Evolutionary conservation across 2,113 vertebrate genomes (phyloP), one percentile per base, ranked within the genome.

Genomic region (Pteropus alecto): DNA sequence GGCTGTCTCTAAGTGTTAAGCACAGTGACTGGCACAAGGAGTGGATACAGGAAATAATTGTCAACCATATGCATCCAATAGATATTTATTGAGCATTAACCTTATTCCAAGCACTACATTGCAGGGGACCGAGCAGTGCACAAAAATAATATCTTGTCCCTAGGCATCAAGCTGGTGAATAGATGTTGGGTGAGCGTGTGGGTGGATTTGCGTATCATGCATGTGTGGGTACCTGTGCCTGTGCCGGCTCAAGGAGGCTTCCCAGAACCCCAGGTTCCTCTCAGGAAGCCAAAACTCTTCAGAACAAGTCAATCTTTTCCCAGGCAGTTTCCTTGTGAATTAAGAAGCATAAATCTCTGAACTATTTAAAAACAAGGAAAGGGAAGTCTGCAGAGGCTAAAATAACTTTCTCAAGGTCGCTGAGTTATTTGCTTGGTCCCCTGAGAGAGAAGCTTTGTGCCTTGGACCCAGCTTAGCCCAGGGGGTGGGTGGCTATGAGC

Each of bases 361-460:
- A 91, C 97, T 95, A 94, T 61, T 95, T 95, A 41, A 87, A 97
- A 95, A 85, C 61, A 73, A 85, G 85, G 60, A 51, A 97, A 73
- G 71, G 78, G 92, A 96, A 95, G 79, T 90, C 93, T 82, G 65
- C 16, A 70, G 85, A 96, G 88, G 73, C 86, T 85, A 91, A 97
- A 95, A 93, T 95, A 97, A 97, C 93, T 88, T 93, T 89, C 51
- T 91, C 95, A 96, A 94, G 93, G 93, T 82, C 38, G 4, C 67
- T 28, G 63, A 48, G 43, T 71, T 56, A 68, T 82, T 33, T 90
- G 73, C 58, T 14, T 70, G 67, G 85, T 43, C 38, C 38, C 67
- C 28, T 22, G 84, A 76, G 91, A 87, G 67, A 51, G 35, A 65
- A 90, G 73, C 33, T 71, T 48, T 56, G 30, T 41, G 60, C 60